Conservation (phyloP, 2,797 vertebrate species). For the Oreochromis mossambicus region DNA sequence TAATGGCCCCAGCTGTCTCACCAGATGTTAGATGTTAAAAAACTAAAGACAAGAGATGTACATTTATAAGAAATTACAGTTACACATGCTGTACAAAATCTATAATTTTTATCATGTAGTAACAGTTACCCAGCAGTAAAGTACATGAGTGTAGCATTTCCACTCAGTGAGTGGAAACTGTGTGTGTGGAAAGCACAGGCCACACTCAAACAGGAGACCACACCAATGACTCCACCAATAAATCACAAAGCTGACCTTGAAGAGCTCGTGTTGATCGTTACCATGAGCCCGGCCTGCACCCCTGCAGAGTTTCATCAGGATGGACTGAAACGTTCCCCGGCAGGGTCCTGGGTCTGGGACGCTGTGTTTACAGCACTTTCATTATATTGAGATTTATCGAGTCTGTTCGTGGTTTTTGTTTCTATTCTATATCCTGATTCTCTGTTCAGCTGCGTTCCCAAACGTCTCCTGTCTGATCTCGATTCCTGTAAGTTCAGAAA, state of each 20-base stretch:
- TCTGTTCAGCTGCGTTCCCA: background rate
- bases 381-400: background rate
- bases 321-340: background rate
- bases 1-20: background rate
- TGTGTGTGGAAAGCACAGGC: background rate
- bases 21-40: background rate
- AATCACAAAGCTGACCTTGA: background rate
- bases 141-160: background rate
- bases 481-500: too few relatives aligned
- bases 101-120: background rate
- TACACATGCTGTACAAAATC: background rate
- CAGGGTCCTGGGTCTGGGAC: background rate
- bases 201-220: background rate
- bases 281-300: background rate
- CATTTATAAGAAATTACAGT: background rate
- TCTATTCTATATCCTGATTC: background rate
- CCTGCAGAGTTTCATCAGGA: background rate
- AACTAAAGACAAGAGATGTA: background rate
- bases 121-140: background rate
- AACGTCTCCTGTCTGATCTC: background rate
- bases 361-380: background rate
- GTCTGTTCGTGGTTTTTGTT: too few relatives aligned
- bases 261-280: background rate
- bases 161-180: background rate
- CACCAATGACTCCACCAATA: background rate